Evolutionary conservation across 2,113 vertebrate genomes (phyloP), one percentile per base, ranked within the genome.

Genomic region (Hippocampus guttulatus): DNA sequence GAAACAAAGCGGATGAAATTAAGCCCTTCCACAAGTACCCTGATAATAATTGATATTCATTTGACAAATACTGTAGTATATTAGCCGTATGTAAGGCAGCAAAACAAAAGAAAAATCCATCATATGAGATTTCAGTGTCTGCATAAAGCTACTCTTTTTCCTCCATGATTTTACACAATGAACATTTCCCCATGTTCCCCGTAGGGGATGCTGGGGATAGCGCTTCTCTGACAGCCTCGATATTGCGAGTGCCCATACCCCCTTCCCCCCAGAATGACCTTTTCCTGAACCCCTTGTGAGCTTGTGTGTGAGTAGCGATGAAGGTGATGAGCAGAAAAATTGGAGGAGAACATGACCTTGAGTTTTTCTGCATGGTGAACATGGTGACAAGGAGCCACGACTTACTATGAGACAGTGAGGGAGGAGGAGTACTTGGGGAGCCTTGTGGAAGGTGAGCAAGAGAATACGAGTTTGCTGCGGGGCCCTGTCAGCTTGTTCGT

Each of bases 101-200:
- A 38, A 38, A 38, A 38, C 33, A 38, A 38, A 5, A 38, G 5
- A 6, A 6, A 38, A 38, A 38, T 6, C 33, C 12, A 10, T 12
- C 18, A 51, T 40, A 15, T 15, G 33, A 38, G 33, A 38, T 38
- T 38, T 38, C 33, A 38, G 33, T 0, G 33, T 38, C 33, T 14
- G 10, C 40, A 51, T 52, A 18, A 52, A 25, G 33, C 33, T 38
- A n/a, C 57, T 23, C 3, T 74, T 41, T 67, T 16, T n/a, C 52
- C 16, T 71, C 47, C 14, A 51, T 33, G 14, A 30, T 51, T 61
- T 45, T 66, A 16, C 9, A 68, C 6, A 18, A 47, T 52, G 20
- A 77, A 63, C 58, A 23, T 64, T 54, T 69, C 54, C 27, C 52
- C 23, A 66, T 70, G 49, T 63, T 75, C 40, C 49, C 45, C 52